Conservation (phyloP, 2,888 invertebrate genomes). For the Agrotis clavis region DNA sequence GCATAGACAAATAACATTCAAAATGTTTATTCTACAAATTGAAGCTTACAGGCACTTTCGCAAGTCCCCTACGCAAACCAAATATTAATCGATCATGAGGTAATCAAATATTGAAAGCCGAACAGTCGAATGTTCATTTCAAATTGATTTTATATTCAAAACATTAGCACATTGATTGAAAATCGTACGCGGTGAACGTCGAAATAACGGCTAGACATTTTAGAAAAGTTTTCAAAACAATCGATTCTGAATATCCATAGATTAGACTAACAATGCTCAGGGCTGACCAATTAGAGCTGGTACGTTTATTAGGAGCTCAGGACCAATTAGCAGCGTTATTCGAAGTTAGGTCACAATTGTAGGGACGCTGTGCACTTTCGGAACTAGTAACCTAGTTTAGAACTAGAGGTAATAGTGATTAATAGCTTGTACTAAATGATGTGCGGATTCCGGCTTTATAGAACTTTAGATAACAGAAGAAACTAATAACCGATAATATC, state of each 20-base stretch:
- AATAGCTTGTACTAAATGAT: not conserved
- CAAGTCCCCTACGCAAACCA: constrained; percentile 12
- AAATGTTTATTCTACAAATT: constrained; percentile 32
- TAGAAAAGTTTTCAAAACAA: not conserved
- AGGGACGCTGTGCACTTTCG: constrained; percentile 7
- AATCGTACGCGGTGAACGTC: not conserved
- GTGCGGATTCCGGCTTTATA: not conserved
- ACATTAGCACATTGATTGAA: constrained; percentile 44
- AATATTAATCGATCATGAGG: constrained; percentile 31
- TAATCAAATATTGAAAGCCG: constrained; percentile 7
- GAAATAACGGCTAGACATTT: not conserved
- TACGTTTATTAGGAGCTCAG: constrained; percentile 22
- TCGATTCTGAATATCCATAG: not conserved
- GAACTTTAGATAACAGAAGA: no score
- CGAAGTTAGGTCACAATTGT: constrained; percentile 20
- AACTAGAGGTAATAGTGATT: not conserved
- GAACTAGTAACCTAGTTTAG: constrained; percentile 20
- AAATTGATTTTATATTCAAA: constrained; percentile 39
- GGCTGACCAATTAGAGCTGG: constrained; percentile 32
- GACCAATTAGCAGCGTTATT: constrained; percentile 39
- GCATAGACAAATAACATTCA: not conserved
- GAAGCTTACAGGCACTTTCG: not conserved
- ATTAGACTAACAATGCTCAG: not conserved
- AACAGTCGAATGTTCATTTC: constrained; percentile 38
- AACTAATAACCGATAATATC: no score